phyloP scores from a whole-genome alignment of 1,140 invertebrate species.

The Holotrichia oblita region DNA sequence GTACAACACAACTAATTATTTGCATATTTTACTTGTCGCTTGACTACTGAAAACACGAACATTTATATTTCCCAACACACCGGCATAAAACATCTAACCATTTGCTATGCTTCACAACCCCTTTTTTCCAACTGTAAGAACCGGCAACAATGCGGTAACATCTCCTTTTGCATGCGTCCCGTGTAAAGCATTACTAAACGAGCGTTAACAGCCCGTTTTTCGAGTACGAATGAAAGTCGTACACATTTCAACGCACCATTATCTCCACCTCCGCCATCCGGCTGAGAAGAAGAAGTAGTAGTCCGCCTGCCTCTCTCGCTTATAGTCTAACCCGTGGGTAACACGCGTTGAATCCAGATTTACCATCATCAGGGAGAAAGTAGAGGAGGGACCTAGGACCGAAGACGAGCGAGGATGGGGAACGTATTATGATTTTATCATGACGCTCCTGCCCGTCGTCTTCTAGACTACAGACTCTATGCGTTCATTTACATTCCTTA shows the following conservation, averaged over 20 bases:
- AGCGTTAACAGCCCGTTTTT: constrained; percentile 11
- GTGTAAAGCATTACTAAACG: constrained; percentile 2
- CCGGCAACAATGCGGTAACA: not conserved
- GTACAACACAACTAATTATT: no score
- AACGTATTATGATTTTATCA: constrained; percentile 4
- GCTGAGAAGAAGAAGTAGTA: not conserved
- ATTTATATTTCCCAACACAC: no score
- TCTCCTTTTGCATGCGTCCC: constrained; percentile 15
- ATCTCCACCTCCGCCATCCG: not conserved
- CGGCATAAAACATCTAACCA: not conserved
- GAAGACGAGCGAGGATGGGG: not conserved
- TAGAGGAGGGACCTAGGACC: not conserved
- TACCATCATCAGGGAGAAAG: not conserved
- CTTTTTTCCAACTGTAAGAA: not conserved
- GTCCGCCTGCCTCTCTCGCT: not conserved
- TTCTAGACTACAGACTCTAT: no score
- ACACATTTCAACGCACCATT: constrained; percentile 16
- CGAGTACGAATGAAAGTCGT: not conserved
- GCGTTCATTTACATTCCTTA: constrained; percentile 16
- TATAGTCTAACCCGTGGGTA: not conserved
- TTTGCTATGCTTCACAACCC: not conserved
- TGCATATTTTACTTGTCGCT: no score
- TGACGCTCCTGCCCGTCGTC: not conserved
- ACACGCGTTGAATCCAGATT: not conserved
- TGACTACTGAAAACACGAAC: no score